Evolutionary conservation across 2,113 vertebrate species (phyloP).

Genomic region (Vulpes ferrilata): DNA sequence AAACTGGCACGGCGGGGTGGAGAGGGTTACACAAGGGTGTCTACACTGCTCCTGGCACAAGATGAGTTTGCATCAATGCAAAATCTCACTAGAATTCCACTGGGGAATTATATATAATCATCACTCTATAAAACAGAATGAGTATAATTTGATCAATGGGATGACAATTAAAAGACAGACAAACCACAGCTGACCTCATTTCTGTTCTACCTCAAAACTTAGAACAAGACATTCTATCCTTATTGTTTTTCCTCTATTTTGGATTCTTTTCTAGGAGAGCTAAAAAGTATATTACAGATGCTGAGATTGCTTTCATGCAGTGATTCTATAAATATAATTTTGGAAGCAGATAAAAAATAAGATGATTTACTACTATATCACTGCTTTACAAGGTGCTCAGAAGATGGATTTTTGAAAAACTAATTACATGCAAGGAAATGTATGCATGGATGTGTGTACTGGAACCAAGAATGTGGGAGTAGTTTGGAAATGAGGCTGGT

Average conservation of each 20-base stretch:
- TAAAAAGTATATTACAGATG: neutral
- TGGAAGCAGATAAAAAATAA: neutral
- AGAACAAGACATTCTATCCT: neutral
- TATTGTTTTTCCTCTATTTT: neutral
- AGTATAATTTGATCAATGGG: neutral
- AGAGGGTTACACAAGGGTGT: neutral
- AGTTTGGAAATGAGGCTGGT: fast-evolving
- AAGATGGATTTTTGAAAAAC: neutral
- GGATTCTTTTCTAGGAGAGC: neutral
- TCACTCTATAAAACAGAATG: neutral
- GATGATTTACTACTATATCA: neutral
- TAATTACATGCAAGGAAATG: neutral
- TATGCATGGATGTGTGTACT: neutral
- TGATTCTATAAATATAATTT: neutral
- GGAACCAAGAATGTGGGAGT: neutral
- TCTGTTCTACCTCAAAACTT: neutral
- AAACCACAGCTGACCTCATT: neutral
- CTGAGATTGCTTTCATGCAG: neutral
- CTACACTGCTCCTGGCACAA: neutral
- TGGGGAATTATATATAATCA: neutral
- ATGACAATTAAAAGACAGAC: neutral
- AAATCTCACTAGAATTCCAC: neutral
- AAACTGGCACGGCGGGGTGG: neutral
- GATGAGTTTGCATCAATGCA: neutral
- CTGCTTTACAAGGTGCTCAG: neutral